These are phyloP conservation scores for Rhopalosiphum padi DNA, from an alignment of 1,140 invertebrate genomes.

Conservation along the genomic window DNA sequence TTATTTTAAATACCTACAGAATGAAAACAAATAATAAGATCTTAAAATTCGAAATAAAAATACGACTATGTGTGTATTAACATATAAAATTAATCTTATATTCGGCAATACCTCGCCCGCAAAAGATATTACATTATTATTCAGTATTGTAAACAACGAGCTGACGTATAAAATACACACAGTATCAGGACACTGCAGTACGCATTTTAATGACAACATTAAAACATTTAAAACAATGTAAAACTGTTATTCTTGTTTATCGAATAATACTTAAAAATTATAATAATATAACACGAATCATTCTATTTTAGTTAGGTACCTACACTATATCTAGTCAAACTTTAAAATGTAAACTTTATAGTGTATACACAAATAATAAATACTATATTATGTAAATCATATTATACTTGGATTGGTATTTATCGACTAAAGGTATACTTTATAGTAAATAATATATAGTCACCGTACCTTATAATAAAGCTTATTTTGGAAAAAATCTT, in stretches of 20 bases:
- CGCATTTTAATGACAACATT: not conserved
- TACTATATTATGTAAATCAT: not conserved
- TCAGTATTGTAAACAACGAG: not conserved
- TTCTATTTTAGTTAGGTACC: not conserved
- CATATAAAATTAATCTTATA: not conserved
- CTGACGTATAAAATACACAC: no score
- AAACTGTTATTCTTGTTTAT: not conserved
- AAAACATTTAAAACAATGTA: not conserved
- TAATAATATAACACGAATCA: not conserved
- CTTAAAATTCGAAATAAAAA: not conserved
- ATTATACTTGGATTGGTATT: not conserved
- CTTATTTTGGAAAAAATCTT: not conserved
- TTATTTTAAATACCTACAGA: not conserved
- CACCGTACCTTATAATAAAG: not conserved
- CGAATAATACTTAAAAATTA: not conserved
- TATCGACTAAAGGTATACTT: not conserved
- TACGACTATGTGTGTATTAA: not conserved
- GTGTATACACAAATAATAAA: not conserved
- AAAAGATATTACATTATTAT: not conserved
- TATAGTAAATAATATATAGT: not conserved
- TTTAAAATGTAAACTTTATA: no score
- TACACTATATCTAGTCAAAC: not conserved
- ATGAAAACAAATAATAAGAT: not conserved
- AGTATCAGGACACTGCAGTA: not conserved
- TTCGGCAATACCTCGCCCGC: not conserved